These are phyloP conservation scores for Centropyge bicolor DNA, from an alignment of 2,797 vertebrate genomes.

Conservation along the genomic window DNA sequence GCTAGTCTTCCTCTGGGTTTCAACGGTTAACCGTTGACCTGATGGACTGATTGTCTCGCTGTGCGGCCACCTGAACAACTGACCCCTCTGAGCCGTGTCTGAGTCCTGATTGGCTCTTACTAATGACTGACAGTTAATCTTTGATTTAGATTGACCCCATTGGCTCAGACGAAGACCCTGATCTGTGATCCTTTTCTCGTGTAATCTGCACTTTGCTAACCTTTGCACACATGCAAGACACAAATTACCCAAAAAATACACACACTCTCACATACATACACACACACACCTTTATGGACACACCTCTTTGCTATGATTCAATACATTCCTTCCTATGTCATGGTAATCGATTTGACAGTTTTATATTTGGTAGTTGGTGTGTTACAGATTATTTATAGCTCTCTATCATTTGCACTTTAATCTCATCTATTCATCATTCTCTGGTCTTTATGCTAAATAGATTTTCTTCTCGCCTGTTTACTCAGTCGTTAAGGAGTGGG, in stretches of 20 bases:
- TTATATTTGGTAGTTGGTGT: slow-evolving; percentile 4
- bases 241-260: not conserved
- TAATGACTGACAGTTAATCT: slow-evolving; percentile 73
- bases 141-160: slow-evolving; percentile 62
- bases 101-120: slow-evolving; percentile 51
- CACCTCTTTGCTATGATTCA: slow-evolving; percentile 12
- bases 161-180: not conserved
- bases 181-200: slow-evolving; percentile 9
- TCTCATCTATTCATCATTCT: slow-evolving; percentile 31
- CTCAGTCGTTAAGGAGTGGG: slow-evolving; percentile 66
- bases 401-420: slow-evolving; percentile 26
- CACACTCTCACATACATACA: not conserved
- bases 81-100: slow-evolving; percentile 29
- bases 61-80: slow-evolving; percentile 65
- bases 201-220: not conserved
- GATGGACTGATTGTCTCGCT: slow-evolving; percentile 35
- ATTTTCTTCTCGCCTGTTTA: slow-evolving; percentile 61
- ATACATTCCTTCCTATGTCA: not conserved
- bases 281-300: slow-evolving; percentile 13
- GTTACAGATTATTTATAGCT: not conserved
- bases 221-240: not conserved
- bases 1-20: slow-evolving; percentile 41
- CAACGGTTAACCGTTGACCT: slow-evolving; percentile 73
- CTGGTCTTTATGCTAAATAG: slow-evolving; percentile 57
- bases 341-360: not conserved